Base-by-base conservation (phyloP, 2,797 vertebrate genomes). In the Platalea minor region DNA sequence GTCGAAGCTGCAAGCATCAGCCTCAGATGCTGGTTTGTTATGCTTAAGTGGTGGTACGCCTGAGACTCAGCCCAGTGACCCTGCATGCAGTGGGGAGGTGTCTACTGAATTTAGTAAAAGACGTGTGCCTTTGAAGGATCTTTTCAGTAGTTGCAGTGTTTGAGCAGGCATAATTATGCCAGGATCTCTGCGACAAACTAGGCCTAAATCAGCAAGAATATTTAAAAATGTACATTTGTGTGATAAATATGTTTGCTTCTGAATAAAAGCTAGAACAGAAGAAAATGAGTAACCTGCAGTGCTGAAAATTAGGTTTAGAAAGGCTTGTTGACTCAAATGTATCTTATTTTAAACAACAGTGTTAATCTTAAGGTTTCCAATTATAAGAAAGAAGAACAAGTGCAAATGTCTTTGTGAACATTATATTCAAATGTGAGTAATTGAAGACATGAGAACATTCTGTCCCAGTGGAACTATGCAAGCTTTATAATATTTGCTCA, bases 401-500 rank as follows among this genome's bases (percentile, higher is more conserved):
- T 80, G 64, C 45, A 93, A 96, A 93, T 88, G 68, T 94, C 89
- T 94, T 93, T 93, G 67, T 81, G 83, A 91, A 94, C 76, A 93
- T 94, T 92, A 80, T 81, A 96, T 95, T 96, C 63, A 94, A 92
- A 96, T 96, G 68, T 63, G 29, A 56, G 80, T 96, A 96, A 96
- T 17, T 95, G 91, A 96, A 95, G 90, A 96, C 97, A 96, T 79
- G 60, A 87, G 94, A 97, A 96, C 87, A 96, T 96, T 97, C 65
- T 93, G 86, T 96, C 39, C 73, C 79, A 56, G 83, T 89, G 84
- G 90, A 93, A 64, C 59, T 82, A 35, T 0, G 2, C 12, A 17
- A 97, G 89, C 69, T 94, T 94, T 96, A 51, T 89, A 95, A 83
- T 95, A 92, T 96, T 97, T 95, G 88, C 50, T 93, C 68, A 94